Evolutionary conservation across 2,888 invertebrate species (phyloP), one percentile per base, ranked within the genome.

Genomic region (Sturmia bella): DNA sequence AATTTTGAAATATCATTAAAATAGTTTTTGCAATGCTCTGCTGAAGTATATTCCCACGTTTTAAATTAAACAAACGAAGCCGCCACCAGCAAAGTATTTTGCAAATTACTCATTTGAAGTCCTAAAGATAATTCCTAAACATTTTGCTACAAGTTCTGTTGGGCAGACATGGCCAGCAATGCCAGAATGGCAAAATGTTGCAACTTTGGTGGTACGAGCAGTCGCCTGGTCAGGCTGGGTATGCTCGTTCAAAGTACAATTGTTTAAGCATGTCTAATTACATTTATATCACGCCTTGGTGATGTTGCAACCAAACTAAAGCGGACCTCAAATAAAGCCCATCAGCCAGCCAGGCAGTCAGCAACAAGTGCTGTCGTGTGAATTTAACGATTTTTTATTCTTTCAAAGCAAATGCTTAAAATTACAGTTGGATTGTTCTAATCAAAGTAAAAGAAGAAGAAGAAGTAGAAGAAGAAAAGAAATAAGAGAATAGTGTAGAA

Each of bases 351-450:
- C 11, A 66, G 69, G 78, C 32, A 32, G 37, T 52, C 6, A 66
- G 69, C 82, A 78, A 70, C 82, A 82, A 82, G 82, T 82, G 82
- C 78, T 78, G 82, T 78, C 78, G 82, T 82, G 82, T 82, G 82
- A 82, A 78, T 56, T 66, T 27, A 32, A 9, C n/a, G 37, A 57
- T 32, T 59, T 75, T 57, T 59, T 50, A 15, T 66, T 52, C 50
- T 57, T 66, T 52, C 54, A 52, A 78, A 52, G 64, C 24, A 76
- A 77, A 82, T 78, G 70, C 59, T 78, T 72, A 45, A 70, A 82
- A 82, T 74, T 66, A 78, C 73, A 59, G 52, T 77, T 73, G 81
- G 63, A 77, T 81, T 73, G 69, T 64, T 72, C 64, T 72, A 72
- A 78, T 57, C 48, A 27, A 57, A 39, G 68, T 45, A 69, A 56